phyloP scores from a whole-genome alignment of 2,797 vertebrate species.

The Phyllotis vaccarum region DNA sequence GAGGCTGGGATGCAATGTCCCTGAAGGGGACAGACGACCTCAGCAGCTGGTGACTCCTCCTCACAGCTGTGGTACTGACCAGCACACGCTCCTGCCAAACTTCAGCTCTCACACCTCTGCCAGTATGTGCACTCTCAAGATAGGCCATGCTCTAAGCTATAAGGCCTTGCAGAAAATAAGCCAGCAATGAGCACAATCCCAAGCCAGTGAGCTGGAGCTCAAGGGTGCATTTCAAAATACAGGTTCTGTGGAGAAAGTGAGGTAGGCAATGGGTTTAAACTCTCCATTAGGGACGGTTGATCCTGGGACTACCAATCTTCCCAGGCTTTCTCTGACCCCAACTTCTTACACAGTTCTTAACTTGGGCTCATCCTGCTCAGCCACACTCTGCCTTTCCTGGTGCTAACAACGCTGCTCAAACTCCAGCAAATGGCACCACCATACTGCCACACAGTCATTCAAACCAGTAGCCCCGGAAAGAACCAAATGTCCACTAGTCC shows the following conservation, averaged over 20 bases:
- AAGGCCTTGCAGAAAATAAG: background rate
- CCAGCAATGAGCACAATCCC: background rate
- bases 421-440: background rate
- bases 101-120: background rate
- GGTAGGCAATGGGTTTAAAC: background rate
- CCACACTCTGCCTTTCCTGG: background rate
- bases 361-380: rapidly evolving
- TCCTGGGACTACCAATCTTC: rapidly evolving
- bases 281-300: background rate
- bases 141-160: background rate
- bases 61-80: background rate
- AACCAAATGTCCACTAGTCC: background rate
- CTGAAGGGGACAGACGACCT: background rate
- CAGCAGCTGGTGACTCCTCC: background rate
- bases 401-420: rapidly evolving
- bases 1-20: background rate
- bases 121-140: background rate
- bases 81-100: background rate
- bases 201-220: background rate
- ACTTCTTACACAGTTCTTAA: background rate
- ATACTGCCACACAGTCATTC: background rate
- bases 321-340: background rate
- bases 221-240: rapidly evolving
- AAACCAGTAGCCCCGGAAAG: background rate
- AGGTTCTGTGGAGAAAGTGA: background rate